Evolutionary conservation across 2,113 vertebrate species (phyloP), one percentile per base, ranked within the genome.

Genomic region (Salvelinus namaycush): DNA sequence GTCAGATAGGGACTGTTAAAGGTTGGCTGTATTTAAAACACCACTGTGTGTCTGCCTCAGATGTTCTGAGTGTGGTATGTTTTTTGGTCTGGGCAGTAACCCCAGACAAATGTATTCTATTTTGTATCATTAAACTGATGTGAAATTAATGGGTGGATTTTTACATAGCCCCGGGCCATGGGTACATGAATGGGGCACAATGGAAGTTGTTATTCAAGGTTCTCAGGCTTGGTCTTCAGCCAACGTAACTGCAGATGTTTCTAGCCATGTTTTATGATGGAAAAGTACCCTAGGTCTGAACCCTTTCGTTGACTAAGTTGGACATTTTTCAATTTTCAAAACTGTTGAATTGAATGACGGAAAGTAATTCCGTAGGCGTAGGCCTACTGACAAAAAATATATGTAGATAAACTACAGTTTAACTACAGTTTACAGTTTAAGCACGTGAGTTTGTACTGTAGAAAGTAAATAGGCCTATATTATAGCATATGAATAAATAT

Each of bases 41-140:
- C 51, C 12, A 16, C 12, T n/a, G 7, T 62, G 59, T 24, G 59
- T 22, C 59, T 62, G 59, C n/a, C 18, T 62, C 18, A 2, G 59
- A 20, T 49, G 27, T 69, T 29, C 34, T 80, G 84, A 89, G 88
- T 48, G 88, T 82, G 85, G 79, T 68, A 16, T 64, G 6, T 24
- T 1, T 4, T 34, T 24, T 2, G 7, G 60, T 68, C 71, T 77
- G 77, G 84, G 76, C 83, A 83, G 54, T 20, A 51, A 72, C 87
- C 84, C 66, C 75, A 73, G 64, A 73, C 79, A 34, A 81, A 81
- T 81, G 39, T 74, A 76, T 34, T 26, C 34, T 39, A 62, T 49
- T 44, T 80, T 71, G 68, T 48, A 71, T 81, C 68, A 24, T 29
- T 69, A 31, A 75, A 72, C 31, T 3, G 0, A 18, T 79, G 13